phyloP scores from a whole-genome alignment of 2,113 vertebrate species.

The Acrocephalus arundinaceus region DNA sequence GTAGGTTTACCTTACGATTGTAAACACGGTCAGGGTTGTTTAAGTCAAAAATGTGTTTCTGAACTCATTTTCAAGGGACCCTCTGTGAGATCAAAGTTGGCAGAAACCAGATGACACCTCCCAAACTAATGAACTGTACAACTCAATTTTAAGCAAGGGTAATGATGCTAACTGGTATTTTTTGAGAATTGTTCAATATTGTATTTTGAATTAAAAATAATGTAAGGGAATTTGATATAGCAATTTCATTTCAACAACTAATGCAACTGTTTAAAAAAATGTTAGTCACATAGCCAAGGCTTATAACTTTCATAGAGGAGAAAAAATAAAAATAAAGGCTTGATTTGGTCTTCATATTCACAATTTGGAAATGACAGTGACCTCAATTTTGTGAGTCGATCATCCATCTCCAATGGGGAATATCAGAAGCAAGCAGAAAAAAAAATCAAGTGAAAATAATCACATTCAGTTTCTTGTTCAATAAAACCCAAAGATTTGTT shows the following conservation, averaged over 20 bases:
- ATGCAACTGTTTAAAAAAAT: not conserved
- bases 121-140: not conserved
- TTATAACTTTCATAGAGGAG: not conserved
- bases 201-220: not conserved
- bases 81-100: not conserved
- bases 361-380: not conserved
- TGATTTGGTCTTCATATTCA: not conserved
- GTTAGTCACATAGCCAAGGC: not conserved
- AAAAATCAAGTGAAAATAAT: not conserved
- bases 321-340: not conserved
- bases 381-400: not conserved
- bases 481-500: not conserved
- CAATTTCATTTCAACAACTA: not conserved
- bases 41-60: not conserved
- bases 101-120: not conserved
- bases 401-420: not conserved
- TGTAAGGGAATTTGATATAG: not conserved
- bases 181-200: not conserved
- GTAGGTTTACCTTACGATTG: not conserved
- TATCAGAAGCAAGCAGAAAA: not conserved
- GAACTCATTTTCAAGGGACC: not conserved
- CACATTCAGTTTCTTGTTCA: not conserved
- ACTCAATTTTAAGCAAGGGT: not conserved
- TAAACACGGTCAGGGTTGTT: not conserved
- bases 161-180: not conserved